Evolutionary conservation across 2,888 invertebrate species (phyloP).

Genomic region (Amiota minor): DNA sequence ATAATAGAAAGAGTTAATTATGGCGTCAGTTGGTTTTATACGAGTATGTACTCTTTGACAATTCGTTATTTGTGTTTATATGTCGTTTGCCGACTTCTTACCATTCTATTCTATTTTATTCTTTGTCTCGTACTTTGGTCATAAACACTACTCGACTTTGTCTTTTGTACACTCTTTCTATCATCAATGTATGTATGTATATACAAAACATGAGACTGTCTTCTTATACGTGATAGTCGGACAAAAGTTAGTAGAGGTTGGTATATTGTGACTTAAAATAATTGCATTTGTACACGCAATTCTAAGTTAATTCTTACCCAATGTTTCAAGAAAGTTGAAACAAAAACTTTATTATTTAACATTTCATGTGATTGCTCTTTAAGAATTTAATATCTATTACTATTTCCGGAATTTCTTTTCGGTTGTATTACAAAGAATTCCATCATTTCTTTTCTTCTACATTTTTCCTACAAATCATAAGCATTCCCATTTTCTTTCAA

Average conservation of each 20-base stretch:
- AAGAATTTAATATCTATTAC: too few species aligned
- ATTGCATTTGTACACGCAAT: slow-evolving; percentile 26
- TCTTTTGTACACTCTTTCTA: too few species aligned
- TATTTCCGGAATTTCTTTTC: too few species aligned
- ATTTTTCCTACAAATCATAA: too few species aligned
- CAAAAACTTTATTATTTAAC: not conserved
- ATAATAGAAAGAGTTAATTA: slow-evolving; percentile 50
- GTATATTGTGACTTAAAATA: not conserved
- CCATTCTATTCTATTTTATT: not conserved
- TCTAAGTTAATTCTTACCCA: not conserved
- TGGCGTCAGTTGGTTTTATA: slow-evolving; percentile 46
- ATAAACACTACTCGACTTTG: not conserved
- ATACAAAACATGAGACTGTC: not conserved
- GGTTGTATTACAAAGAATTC: too few species aligned
- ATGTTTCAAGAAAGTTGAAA: not conserved
- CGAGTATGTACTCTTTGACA: not conserved
- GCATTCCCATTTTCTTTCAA: too few species aligned
- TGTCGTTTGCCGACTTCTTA: slow-evolving; percentile 9
- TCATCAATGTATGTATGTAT: not conserved
- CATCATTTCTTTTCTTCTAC: too few species aligned
- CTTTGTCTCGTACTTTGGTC: not conserved
- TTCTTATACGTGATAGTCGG: slow-evolving; percentile 4
- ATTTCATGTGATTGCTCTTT: not conserved
- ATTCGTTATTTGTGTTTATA: slow-evolving; percentile 20
- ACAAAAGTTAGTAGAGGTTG: not conserved